Percentiles rank a stretch among this genome's conserved stretches.
These are phyloP conservation scores for Diorhabda elongata DNA, from an alignment of 1,140 invertebrate genomes.

Conservation along the genomic window DNA sequence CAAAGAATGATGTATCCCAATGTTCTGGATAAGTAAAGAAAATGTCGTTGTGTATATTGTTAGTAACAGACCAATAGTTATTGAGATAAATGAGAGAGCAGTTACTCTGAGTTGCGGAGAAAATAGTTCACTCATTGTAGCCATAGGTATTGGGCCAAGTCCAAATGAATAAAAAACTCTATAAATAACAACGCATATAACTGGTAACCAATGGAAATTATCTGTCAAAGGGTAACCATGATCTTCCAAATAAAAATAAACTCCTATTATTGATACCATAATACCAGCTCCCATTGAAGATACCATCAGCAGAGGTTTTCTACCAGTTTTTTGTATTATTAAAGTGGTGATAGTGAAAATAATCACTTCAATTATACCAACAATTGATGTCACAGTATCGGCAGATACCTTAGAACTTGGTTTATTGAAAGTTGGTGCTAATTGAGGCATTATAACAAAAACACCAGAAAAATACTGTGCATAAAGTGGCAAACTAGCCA, in stretches of 20 bases:
- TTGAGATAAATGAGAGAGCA: conserved; percentile 64
- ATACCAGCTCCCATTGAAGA: not conserved
- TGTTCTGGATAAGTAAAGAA: conserved; percentile 51
- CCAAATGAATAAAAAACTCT: conserved; percentile 49
- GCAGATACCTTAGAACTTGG: not conserved
- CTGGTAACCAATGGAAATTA: conserved; percentile 37
- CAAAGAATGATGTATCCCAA: conserved; percentile 69
- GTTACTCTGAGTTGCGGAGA: conserved; percentile 68
- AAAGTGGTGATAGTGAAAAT: not conserved
- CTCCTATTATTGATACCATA: not conserved
- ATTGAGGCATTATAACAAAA: not conserved
- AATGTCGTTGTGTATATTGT: conserved; percentile 76
- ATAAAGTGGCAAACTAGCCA: not conserved
- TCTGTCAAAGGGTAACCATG: not conserved
- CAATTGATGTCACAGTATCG: not conserved
- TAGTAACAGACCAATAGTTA: conserved; percentile 69
- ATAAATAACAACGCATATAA: conserved; percentile 33
- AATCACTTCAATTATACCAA: not conserved
- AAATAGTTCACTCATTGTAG: conserved; percentile 78
- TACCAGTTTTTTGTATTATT: not conserved
- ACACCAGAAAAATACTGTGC: not conserved
- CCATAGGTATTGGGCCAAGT: conserved; percentile 78
- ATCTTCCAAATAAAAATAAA: conserved; percentile 12
- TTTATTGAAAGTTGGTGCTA: not conserved
- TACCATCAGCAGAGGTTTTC: not conserved